Evolutionary conservation across 2,113 vertebrate species (phyloP), one percentile per base, ranked within the genome.

Genomic region (Terrapene triunguis): DNA sequence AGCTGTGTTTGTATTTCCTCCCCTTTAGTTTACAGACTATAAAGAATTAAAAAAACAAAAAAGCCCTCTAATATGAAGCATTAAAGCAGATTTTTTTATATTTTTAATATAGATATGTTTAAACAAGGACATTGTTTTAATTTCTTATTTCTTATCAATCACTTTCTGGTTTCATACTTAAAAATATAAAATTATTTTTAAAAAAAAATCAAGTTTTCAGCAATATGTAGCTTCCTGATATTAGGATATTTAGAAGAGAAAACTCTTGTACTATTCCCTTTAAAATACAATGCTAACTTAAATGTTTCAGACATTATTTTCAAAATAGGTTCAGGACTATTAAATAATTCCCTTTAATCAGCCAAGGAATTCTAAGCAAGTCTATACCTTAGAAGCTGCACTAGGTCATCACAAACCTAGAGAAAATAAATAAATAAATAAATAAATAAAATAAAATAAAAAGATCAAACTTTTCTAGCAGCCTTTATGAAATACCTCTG

Each of bases 381-480:
- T 95, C 72, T 81, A 89, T 98, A 99, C 99, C 98, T 99, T 90
- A 99, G 96, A 93, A 98, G 94, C 82, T 98, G 97, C 62, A 98
- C 87, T 54, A 99, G 93, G 42, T 98, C 97, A 83, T 98, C 97
- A 76, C 98, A 99, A 91, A 97, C 96, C 99, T 99, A 97, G 29
- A 97, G 96, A 72, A 25, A 89, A 55, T 24, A 50, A 48, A 48
- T 25, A 97, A 51, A 57, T 25, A 14, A 69, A 85, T 50, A 96
- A 29, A 92, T 29, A 6, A 87, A 59, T 29, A 6, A 87, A 59
- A 47, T 29, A 6, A 87, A 59, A 47, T 29, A 6, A 87, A 59
- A 47, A 87, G 17, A 6, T 91, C 19, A 48, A 53, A 17, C 88
- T 47, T 94, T 93, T 72, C 92, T 92, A 47, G 22, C 19, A 74